These are phyloP conservation scores for Mixornis gularis DNA, from an alignment of 2,113 vertebrate species.

Conservation along the genomic window DNA sequence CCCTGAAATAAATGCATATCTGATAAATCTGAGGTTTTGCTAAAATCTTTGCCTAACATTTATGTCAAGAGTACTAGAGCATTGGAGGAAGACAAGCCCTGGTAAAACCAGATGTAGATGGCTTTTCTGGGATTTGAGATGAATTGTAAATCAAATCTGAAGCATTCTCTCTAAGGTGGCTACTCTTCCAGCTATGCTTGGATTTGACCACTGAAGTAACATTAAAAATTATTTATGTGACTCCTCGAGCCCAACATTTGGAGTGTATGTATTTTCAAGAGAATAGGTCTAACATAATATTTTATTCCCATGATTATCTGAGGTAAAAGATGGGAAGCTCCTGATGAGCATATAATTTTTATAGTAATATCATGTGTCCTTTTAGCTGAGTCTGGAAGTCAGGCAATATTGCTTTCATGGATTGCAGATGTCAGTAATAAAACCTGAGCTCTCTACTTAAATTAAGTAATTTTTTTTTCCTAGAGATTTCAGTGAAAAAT, in stretches of 20 bases:
- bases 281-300: not conserved
- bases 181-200: not conserved
- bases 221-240: not conserved
- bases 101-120: not conserved
- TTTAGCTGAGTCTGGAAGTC: not conserved
- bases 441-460: not conserved
- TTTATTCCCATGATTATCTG: not conserved
- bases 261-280: not conserved
- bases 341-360: not conserved
- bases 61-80: not conserved
- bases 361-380: not conserved
- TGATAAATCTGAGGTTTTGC: not conserved
- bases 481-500: not conserved
- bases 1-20: not conserved
- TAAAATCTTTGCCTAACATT: not conserved
- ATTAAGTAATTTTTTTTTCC: not conserved
- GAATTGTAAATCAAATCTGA: not conserved
- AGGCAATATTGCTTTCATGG: not conserved
- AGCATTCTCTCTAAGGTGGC: not conserved
- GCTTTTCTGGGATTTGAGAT: not conserved
- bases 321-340: not conserved
- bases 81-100: not conserved
- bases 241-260: rapidly evolving
- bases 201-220: not conserved
- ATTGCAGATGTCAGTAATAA: not conserved